Conservation (phyloP, 2,797 vertebrate genomes). For the Trachurus trachurus region DNA sequence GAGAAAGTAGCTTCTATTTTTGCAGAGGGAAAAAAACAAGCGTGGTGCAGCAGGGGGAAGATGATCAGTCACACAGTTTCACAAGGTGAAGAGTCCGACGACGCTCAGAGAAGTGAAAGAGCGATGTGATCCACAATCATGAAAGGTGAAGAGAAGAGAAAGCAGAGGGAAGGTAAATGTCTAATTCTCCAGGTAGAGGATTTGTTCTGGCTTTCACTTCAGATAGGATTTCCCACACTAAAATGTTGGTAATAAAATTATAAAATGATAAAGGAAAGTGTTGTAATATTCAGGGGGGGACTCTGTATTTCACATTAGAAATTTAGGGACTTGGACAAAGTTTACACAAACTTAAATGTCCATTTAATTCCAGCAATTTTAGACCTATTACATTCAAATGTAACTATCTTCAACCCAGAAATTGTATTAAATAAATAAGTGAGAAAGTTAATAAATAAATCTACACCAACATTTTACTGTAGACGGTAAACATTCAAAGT, state of each 20-base stretch:
- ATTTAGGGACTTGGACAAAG: background rate
- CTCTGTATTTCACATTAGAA: background rate
- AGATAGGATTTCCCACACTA: background rate
- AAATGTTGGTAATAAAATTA: slow-evolving; percentile 2
- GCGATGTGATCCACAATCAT: background rate
- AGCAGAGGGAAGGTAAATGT: background rate
- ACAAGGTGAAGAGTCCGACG: slow-evolving; percentile 25
- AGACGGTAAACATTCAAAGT: background rate
- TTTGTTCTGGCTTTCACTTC: background rate
- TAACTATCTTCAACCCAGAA: background rate
- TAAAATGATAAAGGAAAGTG: background rate
- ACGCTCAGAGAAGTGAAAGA: background rate
- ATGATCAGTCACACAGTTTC: slow-evolving; percentile 49
- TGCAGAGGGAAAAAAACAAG: slow-evolving; percentile 37
- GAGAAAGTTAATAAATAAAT: background rate
- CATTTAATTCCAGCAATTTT: slow-evolving; percentile 1
- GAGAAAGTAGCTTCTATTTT: slow-evolving; percentile 52
- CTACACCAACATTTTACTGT: background rate
- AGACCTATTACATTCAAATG: background rate
- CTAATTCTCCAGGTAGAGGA: background rate
- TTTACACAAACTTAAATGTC: background rate
- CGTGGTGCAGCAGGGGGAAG: slow-evolving; percentile 1
- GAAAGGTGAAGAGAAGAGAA: background rate
- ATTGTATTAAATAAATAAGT: background rate
- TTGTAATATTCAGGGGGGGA: background rate